Conservation (phyloP, 2,113 vertebrate species). For the Odontophorus gujanensis region DNA sequence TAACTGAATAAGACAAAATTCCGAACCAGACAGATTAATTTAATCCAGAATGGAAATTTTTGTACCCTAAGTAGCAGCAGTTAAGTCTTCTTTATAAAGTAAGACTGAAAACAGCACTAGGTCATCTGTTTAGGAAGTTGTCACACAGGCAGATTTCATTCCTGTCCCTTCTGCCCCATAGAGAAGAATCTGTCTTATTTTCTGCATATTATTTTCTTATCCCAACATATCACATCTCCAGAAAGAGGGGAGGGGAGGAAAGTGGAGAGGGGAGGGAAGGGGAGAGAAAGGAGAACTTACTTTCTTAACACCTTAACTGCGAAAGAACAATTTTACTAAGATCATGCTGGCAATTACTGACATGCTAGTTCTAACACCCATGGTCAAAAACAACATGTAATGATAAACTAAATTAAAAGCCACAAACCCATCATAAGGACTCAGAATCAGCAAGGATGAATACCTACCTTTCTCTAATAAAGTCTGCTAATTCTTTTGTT, state of each 20-base stretch:
- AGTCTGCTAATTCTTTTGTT: conserved; percentile 96
- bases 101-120: not conserved
- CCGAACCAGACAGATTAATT: not conserved
- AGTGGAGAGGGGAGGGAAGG: too few species aligned
- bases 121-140: not conserved
- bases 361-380: not conserved
- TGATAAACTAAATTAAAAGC: not conserved
- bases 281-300: too few species aligned
- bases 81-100: not conserved
- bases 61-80: not conserved
- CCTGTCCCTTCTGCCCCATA: not conserved
- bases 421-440: not conserved
- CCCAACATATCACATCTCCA: rapidly evolving
- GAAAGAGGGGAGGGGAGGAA: too few species aligned
- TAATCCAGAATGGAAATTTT: not conserved
- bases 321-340: not conserved
- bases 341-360: not conserved
- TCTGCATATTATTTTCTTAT: not conserved
- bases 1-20: not conserved
- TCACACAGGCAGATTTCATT: not conserved
- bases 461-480: conserved; percentile 96
- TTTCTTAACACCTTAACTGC: not conserved
- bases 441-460: not conserved
- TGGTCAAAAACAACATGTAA: not conserved
- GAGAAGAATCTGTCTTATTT: not conserved